These are phyloP conservation scores for Shinisaurus crocodilurus DNA, from an alignment of 2,113 vertebrate genomes.

Conservation along the genomic window DNA sequence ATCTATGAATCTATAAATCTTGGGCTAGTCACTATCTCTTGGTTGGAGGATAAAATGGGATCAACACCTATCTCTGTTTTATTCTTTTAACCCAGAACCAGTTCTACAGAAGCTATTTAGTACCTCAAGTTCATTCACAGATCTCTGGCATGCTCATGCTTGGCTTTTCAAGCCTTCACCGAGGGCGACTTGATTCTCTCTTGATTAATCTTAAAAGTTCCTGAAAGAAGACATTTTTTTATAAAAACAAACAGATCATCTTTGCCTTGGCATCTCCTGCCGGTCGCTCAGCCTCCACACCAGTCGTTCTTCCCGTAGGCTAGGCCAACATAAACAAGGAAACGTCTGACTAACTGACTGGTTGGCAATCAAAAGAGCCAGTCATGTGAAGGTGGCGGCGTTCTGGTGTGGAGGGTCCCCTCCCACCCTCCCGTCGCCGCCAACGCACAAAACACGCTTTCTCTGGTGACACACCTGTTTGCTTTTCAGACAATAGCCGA, in stretches of 20 bases:
- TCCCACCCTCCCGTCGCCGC: neutral
- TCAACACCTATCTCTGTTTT: neutral
- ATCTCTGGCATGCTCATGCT: neutral
- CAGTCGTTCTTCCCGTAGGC: constrained; percentile 53
- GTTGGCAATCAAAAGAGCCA: constrained; percentile 14
- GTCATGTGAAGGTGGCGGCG: neutral
- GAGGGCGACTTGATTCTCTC: neutral
- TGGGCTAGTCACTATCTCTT: neutral
- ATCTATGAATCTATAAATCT: too few relatives aligned
- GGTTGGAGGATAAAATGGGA: neutral
- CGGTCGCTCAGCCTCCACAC: constrained; percentile 5
- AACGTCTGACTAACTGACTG: neutral
- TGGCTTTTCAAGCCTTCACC: neutral
- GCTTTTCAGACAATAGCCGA: constrained; percentile 29
- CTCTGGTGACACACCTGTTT: constrained; percentile 42
- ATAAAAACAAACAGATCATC: neutral
- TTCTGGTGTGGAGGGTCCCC: neutral
- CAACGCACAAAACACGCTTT: constrained; percentile 5
- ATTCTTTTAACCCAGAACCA: too few relatives aligned
- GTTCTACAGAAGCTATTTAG: neutral
- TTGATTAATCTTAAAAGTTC: neutral
- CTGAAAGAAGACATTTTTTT: fast-evolving
- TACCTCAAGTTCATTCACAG: neutral
- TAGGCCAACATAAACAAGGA: constrained; percentile 32
- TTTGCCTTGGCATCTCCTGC: constrained; percentile 1